Evolutionary conservation across 2,113 vertebrate species (phyloP).

Genomic region (Apodemus sylvaticus): DNA sequence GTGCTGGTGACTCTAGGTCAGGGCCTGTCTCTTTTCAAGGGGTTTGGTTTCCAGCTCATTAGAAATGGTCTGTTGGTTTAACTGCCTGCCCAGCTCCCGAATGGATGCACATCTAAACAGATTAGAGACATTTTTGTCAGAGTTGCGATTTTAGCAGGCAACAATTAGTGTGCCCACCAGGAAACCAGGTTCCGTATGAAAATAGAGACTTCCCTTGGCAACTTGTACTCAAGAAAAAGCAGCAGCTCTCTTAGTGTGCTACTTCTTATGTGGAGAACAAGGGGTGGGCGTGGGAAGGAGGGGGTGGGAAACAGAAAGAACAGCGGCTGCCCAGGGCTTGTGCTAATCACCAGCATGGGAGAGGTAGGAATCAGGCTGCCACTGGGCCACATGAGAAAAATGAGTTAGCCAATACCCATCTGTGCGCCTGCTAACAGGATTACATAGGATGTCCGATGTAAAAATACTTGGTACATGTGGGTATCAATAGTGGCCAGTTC

Average conservation of each 20-base stretch:
- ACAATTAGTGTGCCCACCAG: conserved; percentile 79
- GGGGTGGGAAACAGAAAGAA: neutral
- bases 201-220: conserved; percentile 66
- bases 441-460: rapidly evolving
- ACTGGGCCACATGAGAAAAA: rapidly evolving
- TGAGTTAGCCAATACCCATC: neutral
- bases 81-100: conserved; percentile 29
- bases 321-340: neutral
- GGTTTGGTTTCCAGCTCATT: conserved; percentile 61
- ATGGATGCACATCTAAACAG: conserved; percentile 53
- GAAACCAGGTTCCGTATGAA: conserved; percentile 75
- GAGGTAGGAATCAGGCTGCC: neutral
- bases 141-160: conserved; percentile 74
- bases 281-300: neutral
- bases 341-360: neutral
- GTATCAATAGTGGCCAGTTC: neutral
- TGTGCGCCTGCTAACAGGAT: rapidly evolving
- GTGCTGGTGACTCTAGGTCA: neutral
- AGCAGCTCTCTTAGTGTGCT: neutral
- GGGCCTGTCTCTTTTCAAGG: neutral
- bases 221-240: neutral
- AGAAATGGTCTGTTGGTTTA: conserved; percentile 38
- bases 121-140: conserved; percentile 52
- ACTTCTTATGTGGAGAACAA: conserved; percentile 31
- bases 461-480: rapidly evolving